Evolutionary conservation across 2,888 invertebrate genomes (phyloP), one percentile per base, ranked within the genome.

Genomic region (Tineola bisselliella): DNA sequence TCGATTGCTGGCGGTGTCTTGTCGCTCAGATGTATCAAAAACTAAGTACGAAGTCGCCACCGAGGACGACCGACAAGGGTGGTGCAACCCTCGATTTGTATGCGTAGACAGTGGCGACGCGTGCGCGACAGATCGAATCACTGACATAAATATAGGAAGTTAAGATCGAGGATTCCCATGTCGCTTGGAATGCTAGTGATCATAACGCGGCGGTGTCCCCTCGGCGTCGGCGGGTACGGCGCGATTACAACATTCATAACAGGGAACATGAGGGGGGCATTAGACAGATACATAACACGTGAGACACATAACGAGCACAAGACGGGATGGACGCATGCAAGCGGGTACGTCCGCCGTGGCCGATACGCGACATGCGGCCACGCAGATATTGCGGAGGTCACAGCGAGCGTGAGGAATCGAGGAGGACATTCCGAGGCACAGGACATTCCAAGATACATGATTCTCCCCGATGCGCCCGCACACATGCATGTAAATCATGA

Each of bases 381-480:
- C 83, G 84, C 84, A 83, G 83, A 25, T 25, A 4, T 25, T 2
- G 84, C 83, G 83, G 70, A 77, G 81, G 77, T 76, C 71, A 81
- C 77, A 79, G 71, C 73, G 80, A 80, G 79, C 81, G 77, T 78
- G 73, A 74, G 79, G 80, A 80, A 76, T 80, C 79, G 82, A 87
- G 87, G 87, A 86, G 86, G 87, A 87, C 88, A 88, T 88, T 88
- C 88, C 88, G 88, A 88, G 88, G 88, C 87, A 88, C 88, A 87
- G 84, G 87, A 87, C 88, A 88, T 88, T 88, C 88, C 88, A 88
- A 88, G 88, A 88, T 88, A 88, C 87, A 88, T 86, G 87, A 87
- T 84, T 80, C 83, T 88, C 87, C 88, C 87, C 83, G 81, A 79
- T 76, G 77, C 78, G 81, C 82, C 83, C 77, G 81, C 72, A 72